phyloP scores from a whole-genome alignment of 1,140 invertebrate genomes.

The Heliconius hermathena region DNA sequence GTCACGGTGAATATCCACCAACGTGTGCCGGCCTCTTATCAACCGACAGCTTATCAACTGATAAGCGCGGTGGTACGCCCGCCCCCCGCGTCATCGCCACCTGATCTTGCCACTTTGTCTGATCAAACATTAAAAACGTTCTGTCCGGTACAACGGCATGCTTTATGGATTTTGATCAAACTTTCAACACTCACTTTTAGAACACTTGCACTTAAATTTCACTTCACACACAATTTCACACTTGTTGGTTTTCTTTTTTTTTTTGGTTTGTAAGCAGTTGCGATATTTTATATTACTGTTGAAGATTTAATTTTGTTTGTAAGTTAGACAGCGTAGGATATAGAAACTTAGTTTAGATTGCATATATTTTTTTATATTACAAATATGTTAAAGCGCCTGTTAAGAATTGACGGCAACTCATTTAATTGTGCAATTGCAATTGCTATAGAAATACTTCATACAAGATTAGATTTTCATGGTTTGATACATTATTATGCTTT shows the following conservation, averaged over 20 bases:
- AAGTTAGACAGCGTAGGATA: not conserved
- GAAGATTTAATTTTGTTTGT: not conserved
- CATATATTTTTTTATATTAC: not conserved
- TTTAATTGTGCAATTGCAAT: not conserved
- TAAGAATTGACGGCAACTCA: not conserved
- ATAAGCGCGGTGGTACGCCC: conserved; percentile 74
- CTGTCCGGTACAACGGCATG: conserved; percentile 67
- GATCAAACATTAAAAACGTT: conserved; percentile 60
- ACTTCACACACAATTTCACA: too few relatives aligned
- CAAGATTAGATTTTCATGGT: not conserved
- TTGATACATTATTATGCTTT: too few relatives aligned
- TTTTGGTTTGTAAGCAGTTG: conserved; percentile 42
- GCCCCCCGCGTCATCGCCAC: conserved; percentile 76
- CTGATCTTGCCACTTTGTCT: conserved; percentile 58
- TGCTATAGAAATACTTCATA: not conserved
- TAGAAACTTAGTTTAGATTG: not conserved
- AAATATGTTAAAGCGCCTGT: not conserved
- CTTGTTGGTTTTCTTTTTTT: conserved; percentile 22
- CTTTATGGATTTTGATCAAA: conserved; percentile 29
- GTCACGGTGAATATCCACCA: conserved; percentile 69
- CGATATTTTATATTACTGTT: conserved; percentile 49
- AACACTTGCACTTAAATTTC: conserved; percentile 18
- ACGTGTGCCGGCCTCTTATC: conserved; percentile 59
- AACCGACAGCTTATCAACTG: conserved; percentile 74
- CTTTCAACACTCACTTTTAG: conserved; percentile 30